These are phyloP conservation scores for Gorsachius goisagi DNA, from an alignment of 2,113 vertebrate species.

Conservation along the genomic window DNA sequence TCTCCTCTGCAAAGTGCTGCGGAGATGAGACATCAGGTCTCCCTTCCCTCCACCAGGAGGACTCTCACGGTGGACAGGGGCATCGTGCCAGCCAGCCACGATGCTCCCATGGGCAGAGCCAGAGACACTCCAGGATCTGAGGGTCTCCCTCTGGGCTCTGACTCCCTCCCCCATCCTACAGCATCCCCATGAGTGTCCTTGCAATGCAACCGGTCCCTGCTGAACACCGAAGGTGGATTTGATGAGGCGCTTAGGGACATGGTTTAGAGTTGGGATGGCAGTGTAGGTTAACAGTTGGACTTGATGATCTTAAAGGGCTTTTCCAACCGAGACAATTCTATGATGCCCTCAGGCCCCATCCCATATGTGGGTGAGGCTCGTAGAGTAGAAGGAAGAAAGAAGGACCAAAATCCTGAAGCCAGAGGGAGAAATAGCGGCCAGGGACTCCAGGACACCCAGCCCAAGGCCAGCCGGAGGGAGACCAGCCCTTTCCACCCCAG, in stretches of 20 bases:
- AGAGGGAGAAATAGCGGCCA: not conserved
- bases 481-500: not conserved
- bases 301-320: too few relatives aligned
- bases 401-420: not conserved
- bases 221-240: not conserved
- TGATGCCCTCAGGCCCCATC: not conserved
- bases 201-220: not conserved
- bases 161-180: not conserved
- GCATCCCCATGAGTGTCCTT: not conserved
- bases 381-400: not conserved
- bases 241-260: too few relatives aligned
- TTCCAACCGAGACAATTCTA: too few relatives aligned
- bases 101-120: not conserved
- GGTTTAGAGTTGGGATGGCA: too few relatives aligned
- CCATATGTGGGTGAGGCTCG: not conserved
- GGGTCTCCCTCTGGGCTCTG: not conserved
- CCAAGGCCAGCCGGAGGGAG: not conserved
- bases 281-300: too few relatives aligned
- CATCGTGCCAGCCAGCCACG: not conserved
- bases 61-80: not conserved
- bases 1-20: slow-evolving; percentile 79
- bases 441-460: not conserved
- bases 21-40: not conserved
- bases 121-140: not conserved
- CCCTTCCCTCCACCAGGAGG: not conserved